A percentile compares a stretch with the other conserved stretches of the same genome.
These are phyloP conservation scores for Apodemia zela DNA, from an alignment of 2,888 invertebrate genomes.

Conservation along the genomic window DNA sequence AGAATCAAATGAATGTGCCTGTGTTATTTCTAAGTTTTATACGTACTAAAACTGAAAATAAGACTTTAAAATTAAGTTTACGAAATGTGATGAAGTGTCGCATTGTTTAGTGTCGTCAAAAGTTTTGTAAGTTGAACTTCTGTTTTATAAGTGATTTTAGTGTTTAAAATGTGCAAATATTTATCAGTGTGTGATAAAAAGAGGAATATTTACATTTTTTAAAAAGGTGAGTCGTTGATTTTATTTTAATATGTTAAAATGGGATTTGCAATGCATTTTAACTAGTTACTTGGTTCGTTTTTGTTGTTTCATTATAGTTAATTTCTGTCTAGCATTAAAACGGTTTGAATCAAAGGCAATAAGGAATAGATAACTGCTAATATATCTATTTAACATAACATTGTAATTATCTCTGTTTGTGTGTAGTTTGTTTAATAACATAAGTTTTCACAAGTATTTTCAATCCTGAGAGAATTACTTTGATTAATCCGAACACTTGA, in stretches of 20 bases:
- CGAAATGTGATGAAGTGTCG: conserved; percentile 41
- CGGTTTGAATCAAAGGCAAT: too few species aligned
- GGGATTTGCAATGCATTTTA: neutral
- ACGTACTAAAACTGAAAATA: neutral
- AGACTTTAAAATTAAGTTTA: conserved; percentile 21
- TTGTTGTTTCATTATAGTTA: too few species aligned
- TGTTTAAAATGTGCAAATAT: conserved; percentile 34
- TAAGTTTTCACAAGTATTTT: too few species aligned
- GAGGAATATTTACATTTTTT: conserved; percentile 7
- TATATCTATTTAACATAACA: too few species aligned
- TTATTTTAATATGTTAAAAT: conserved; percentile 13
- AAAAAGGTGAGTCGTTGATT: neutral
- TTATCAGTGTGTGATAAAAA: conserved; percentile 21
- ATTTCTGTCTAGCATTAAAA: too few species aligned
- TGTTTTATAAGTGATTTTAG: conserved; percentile 43
- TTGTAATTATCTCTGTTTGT: too few species aligned
- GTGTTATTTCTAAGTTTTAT: neutral
- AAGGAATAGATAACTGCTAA: too few species aligned
- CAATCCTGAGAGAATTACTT: too few species aligned
- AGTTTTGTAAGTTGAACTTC: conserved; percentile 56
- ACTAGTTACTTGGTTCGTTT: too few species aligned
- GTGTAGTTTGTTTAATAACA: too few species aligned
- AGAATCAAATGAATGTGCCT: neutral
- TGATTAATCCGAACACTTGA: too few species aligned
- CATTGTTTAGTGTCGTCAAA: conserved; percentile 49